phyloP scores from a whole-genome alignment of 2,888 invertebrate species.

The Leuctra nigra region DNA sequence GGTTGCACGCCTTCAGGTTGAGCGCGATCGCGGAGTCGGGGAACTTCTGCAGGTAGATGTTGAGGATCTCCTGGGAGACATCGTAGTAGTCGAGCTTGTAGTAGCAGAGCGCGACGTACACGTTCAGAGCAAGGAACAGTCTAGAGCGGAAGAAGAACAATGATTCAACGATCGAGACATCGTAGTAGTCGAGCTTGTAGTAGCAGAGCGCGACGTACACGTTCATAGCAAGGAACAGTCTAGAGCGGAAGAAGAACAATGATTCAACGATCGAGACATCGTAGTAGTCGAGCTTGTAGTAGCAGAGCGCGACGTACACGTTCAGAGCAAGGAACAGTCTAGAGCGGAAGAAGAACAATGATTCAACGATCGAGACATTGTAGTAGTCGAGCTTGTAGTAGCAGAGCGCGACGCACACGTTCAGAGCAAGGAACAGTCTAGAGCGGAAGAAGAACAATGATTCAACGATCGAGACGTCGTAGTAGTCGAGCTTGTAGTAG shows the following conservation, averaged over 20 bases:
- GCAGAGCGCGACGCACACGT: constrained; percentile 95
- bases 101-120: constrained; percentile 95
- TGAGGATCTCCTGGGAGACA: constrained; percentile 94
- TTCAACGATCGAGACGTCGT: constrained; percentile 93
- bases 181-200: constrained; percentile 97
- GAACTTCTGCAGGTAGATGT: constrained; percentile 84
- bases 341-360: constrained; percentile 27
- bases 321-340: constrained; percentile 90
- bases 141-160: constrained; percentile 44
- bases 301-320: constrained; percentile 95
- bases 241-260: constrained; percentile 39
- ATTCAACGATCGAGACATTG: constrained; percentile 93
- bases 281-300: constrained; percentile 97
- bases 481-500: constrained; percentile 97
- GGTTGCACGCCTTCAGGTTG: constrained; percentile 84
- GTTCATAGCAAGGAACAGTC: constrained; percentile 87
- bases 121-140: constrained; percentile 87
- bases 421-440: constrained; percentile 85
- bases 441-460: too few relatives aligned
- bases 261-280: too few relatives aligned
- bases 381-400: constrained; percentile 98
- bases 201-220: constrained; percentile 97
- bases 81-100: constrained; percentile 98
- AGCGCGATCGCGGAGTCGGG: constrained; percentile 92
- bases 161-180: too few relatives aligned